Evolutionary conservation across 2,797 vertebrate species (phyloP).

Genomic region (Typhlichthys eigenmanni): DNA sequence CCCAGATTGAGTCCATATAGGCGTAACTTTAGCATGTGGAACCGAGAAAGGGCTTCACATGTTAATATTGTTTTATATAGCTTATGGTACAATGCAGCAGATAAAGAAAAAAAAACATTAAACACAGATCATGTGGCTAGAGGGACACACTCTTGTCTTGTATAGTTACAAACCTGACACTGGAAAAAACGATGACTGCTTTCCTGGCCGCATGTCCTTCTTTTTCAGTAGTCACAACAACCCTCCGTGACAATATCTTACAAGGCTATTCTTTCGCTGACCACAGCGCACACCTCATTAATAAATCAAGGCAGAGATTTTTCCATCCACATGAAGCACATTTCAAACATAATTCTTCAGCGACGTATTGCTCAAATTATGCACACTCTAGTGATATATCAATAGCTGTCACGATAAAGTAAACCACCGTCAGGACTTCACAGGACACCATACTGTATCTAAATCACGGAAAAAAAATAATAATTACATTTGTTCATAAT

Average conservation of each 20-base stretch:
- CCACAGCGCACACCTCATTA: constrained; percentile 18
- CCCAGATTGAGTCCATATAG: background rate
- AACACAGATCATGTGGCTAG: background rate
- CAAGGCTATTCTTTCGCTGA: background rate
- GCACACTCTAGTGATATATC: background rate
- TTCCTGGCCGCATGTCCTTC: background rate
- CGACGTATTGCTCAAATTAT: constrained; percentile 18
- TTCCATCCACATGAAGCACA: constrained; percentile 14
- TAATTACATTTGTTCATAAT: background rate
- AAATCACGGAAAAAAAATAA: background rate
- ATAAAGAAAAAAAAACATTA: no score
- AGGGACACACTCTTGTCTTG: background rate
- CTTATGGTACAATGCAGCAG: background rate
- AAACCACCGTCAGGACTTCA: constrained; percentile 1
- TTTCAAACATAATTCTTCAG: constrained; percentile 15
- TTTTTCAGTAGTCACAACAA: constrained; percentile 5
- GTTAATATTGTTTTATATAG: background rate
- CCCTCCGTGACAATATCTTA: constrained; percentile 10
- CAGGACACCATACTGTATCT: no score
- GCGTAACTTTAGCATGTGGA: background rate
- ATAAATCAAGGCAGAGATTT: constrained; percentile 15
- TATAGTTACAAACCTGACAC: background rate
- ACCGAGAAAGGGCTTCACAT: background rate
- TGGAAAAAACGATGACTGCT: constrained; percentile 12
- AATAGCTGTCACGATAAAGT: constrained; percentile 7